These are phyloP conservation scores for Diprion similis DNA, from an alignment of 1,140 invertebrate species.

Conservation along the genomic window DNA sequence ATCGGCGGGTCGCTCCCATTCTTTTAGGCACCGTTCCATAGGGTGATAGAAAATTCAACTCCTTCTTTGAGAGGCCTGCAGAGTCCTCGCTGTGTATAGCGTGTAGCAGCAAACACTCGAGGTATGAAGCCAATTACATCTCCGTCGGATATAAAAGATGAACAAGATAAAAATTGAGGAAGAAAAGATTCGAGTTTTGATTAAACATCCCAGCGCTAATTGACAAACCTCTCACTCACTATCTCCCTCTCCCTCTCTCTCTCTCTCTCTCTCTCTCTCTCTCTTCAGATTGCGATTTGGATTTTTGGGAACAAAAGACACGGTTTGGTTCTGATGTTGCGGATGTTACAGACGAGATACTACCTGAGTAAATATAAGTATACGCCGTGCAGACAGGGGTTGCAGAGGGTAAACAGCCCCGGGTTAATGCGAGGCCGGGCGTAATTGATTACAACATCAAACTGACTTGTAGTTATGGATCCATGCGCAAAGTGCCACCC, in stretches of 20 bases:
- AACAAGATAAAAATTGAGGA: conserved; percentile 24
- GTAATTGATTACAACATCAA: conserved; percentile 40
- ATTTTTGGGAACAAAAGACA: too few species aligned
- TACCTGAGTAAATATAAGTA: conserved; percentile 12
- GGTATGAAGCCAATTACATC: conserved; percentile 43
- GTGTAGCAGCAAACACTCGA: conserved; percentile 38
- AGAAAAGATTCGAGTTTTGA: conserved; percentile 54
- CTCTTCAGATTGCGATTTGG: too few species aligned
- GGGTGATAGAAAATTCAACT: background rate
- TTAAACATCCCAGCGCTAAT: conserved; percentile 42
- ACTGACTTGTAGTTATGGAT: conserved; percentile 28
- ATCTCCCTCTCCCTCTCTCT: background rate
- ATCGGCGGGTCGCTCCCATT: background rate
- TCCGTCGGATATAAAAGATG: conserved; percentile 26
- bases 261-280: background rate
- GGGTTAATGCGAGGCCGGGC: conserved; percentile 22
- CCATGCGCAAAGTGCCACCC: conserved; percentile 29
- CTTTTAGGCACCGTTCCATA: background rate
- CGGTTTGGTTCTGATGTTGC: too few species aligned
- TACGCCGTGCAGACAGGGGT: conserved; percentile 9
- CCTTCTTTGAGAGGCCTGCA: conserved; percentile 34
- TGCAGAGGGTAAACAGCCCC: conserved; percentile 35
- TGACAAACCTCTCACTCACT: background rate
- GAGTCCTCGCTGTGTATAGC: too few species aligned
- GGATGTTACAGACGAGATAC: too few species aligned